Conservation (phyloP, 1,140 invertebrate genomes). For the Heterodera carotae region DNA sequence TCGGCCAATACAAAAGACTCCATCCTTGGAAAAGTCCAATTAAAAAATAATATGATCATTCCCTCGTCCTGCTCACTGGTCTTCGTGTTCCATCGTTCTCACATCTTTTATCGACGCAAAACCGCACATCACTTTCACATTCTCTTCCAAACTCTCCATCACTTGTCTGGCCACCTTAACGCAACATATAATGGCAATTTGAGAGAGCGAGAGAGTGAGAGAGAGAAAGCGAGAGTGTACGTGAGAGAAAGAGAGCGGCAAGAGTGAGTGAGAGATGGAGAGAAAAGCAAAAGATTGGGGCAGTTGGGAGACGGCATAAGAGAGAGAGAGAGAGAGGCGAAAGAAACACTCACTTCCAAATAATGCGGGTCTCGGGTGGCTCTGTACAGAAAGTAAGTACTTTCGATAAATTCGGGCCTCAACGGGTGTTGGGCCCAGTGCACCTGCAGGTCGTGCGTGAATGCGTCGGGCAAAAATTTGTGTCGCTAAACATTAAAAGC, state of each 20-base stretch:
- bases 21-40: slow-evolving; percentile 81
- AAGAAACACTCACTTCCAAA: slow-evolving; percentile 73
- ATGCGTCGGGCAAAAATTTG: slow-evolving; percentile 96
- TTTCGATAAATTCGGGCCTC: slow-evolving; percentile 94
- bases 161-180: slow-evolving; percentile 67
- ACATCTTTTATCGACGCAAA: slow-evolving; percentile 96
- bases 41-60: slow-evolving; percentile 20
- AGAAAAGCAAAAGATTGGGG: too few species aligned
- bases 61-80: slow-evolving; percentile 67
- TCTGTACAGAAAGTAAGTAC: slow-evolving; percentile 90
- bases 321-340: too few species aligned
- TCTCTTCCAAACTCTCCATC: slow-evolving; percentile 83
- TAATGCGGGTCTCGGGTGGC: slow-evolving; percentile 94
- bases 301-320: too few species aligned
- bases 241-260: too few species aligned
- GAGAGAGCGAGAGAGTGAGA: neutral
- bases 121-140: slow-evolving; percentile 87
- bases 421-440: slow-evolving; percentile 97
- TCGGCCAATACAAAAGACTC: slow-evolving; percentile 96
- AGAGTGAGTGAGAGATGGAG: too few species aligned
- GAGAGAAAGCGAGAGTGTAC: too few species aligned
- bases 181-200: neutral
- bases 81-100: slow-evolving; percentile 82
- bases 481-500: slow-evolving; percentile 91
- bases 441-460: slow-evolving; percentile 88